These are phyloP conservation scores for Xerus inauris DNA, from an alignment of 2,113 vertebrate genomes.

Conservation along the genomic window DNA sequence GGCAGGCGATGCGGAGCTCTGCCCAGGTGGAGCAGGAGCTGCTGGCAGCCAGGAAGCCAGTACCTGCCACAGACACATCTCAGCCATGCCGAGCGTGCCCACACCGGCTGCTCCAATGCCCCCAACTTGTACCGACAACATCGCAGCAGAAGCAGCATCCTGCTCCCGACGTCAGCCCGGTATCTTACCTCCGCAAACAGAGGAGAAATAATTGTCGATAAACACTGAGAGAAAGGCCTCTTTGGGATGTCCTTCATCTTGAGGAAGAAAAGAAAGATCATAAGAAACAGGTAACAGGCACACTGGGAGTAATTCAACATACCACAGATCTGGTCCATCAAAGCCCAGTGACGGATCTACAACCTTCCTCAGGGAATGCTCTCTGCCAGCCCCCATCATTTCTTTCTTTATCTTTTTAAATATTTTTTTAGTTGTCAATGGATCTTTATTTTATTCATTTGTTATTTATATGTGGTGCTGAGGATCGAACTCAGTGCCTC, in stretches of 20 bases:
- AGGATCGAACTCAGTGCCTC: too few species aligned
- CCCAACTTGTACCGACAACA: rapidly evolving
- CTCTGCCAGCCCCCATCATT: rapidly evolving
- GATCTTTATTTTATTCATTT: too few species aligned
- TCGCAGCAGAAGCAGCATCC: rapidly evolving
- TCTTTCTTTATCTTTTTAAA: too few species aligned
- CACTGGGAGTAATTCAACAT: too few species aligned
- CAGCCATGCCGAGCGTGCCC: too few species aligned
- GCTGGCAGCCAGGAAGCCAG: rapidly evolving
- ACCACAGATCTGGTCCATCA: too few species aligned
- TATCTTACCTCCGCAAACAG: constrained; percentile 95
- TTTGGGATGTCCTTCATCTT: constrained; percentile 91
- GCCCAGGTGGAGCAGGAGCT: too few species aligned
- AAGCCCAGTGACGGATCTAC: not conserved
- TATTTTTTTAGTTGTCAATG: too few species aligned
- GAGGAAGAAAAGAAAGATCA: constrained; percentile 52
- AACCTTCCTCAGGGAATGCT: not conserved
- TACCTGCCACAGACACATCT: rapidly evolving
- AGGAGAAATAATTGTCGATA: constrained; percentile 95
- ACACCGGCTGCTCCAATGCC: not conserved
- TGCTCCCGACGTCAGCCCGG: not conserved
- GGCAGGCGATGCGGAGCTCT: rapidly evolving
- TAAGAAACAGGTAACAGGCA: not conserved
- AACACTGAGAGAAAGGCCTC: constrained; percentile 94
- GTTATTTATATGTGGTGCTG: too few species aligned